Evolutionary conservation across 2,888 invertebrate genomes (phyloP).

Genomic region (Aproaerema taeniolella): DNA sequence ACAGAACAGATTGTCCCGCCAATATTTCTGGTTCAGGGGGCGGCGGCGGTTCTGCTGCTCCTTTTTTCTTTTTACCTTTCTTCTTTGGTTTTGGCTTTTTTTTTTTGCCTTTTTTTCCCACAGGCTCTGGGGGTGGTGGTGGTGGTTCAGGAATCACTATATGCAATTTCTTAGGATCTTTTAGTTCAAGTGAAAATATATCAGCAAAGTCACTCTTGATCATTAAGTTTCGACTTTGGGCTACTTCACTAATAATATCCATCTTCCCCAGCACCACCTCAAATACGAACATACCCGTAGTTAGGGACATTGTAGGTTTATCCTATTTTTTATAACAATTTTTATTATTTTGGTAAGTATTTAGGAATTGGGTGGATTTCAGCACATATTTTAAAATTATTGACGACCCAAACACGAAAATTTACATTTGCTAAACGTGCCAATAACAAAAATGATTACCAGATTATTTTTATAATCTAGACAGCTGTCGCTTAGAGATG

Average conservation of each 20-base stretch:
- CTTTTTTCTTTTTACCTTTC: slow-evolving; percentile 47
- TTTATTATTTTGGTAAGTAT: too few species aligned
- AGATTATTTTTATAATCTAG: too few species aligned
- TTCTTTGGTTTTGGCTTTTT: slow-evolving; percentile 41
- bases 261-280: slow-evolving; percentile 63
- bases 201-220: slow-evolving; percentile 63
- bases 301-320: too few species aligned
- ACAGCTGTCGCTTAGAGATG: too few species aligned
- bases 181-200: slow-evolving; percentile 62
- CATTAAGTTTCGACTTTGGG: slow-evolving; percentile 44
- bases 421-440: too few species aligned
- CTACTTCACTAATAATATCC: slow-evolving; percentile 45
- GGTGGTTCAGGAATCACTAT: slow-evolving; percentile 64
- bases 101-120: slow-evolving; percentile 46
- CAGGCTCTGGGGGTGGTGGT: slow-evolving; percentile 56
- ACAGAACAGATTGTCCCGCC: slow-evolving; percentile 63
- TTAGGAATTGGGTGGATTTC: too few species aligned
- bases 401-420: too few species aligned
- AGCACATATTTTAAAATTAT: too few species aligned
- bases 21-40: slow-evolving; percentile 62
- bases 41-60: slow-evolving; percentile 37
- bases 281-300: slow-evolving; percentile 64
- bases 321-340: too few species aligned
- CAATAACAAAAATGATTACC: too few species aligned
- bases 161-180: slow-evolving; percentile 65